These are phyloP conservation scores for Emmelina monodactyla DNA, from an alignment of 2,888 invertebrate genomes.

Conservation along the genomic window DNA sequence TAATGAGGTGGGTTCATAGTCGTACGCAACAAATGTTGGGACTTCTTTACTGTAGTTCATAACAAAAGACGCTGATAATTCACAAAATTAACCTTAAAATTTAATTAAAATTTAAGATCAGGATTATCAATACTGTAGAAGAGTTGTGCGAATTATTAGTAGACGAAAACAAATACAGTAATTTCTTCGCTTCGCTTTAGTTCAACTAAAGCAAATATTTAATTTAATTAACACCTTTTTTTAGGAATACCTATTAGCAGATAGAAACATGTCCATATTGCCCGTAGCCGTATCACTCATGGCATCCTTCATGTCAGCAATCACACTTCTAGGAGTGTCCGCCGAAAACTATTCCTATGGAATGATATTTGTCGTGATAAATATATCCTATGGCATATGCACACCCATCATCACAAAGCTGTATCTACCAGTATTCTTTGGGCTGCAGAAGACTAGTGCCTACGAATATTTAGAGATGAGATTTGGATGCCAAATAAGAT, in stretches of 20 bases:
- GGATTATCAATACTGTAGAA: too few species aligned
- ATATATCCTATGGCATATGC: conserved; percentile 76
- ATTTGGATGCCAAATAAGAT: conserved; percentile 79
- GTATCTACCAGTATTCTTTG: conserved; percentile 87
- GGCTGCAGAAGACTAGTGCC: conserved; percentile 83
- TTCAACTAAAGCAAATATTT: too few species aligned
- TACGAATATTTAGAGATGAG: conserved; percentile 92
- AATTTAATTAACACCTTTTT: conserved; percentile 23
- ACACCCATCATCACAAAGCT: conserved; percentile 80
- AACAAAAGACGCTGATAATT: too few species aligned
- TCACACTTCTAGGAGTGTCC: conserved; percentile 88
- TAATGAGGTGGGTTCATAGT: too few species aligned
- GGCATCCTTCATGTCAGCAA: conserved; percentile 94
- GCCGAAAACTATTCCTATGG: conserved; percentile 87
- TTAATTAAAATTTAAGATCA: too few species aligned
- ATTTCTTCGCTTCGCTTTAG: too few species aligned
- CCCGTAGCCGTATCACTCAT: conserved; percentile 90
- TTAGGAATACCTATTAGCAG: conserved; percentile 85
- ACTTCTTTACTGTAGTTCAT: too few species aligned
- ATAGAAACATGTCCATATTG: conserved; percentile 78
- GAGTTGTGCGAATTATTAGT: too few species aligned
- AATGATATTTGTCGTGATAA: conserved; percentile 80
- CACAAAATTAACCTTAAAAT: too few species aligned
- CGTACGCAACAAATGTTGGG: too few species aligned
- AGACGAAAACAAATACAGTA: too few species aligned